Percentiles rank a stretch among this genome's conserved stretches.
These are phyloP conservation scores for Microctenopoma lineatum DNA, from an alignment of 2,797 vertebrate species.

Conservation along the genomic window DNA sequence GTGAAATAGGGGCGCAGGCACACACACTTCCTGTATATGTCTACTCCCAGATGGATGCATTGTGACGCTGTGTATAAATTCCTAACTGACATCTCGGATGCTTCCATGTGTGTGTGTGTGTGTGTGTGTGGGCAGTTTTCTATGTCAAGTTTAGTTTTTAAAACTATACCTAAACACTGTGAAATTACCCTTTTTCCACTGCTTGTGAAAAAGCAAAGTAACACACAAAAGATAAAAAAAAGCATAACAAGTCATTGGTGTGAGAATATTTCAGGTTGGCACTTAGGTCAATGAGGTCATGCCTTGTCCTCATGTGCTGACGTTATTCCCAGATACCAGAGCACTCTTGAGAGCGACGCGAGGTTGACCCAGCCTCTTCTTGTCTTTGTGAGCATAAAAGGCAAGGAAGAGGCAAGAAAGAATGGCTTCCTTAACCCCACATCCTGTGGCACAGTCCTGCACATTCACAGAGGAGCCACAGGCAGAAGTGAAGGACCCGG, in stretches of 20 bases:
- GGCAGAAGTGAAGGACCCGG: slow-evolving; percentile 34
- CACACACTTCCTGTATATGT: slow-evolving; percentile 31
- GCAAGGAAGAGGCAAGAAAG: slow-evolving; percentile 77
- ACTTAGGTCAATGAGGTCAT: slow-evolving; percentile 65
- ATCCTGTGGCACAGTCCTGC: slow-evolving; percentile 69
- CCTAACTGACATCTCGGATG: slow-evolving; percentile 34
- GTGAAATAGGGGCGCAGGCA: slow-evolving; percentile 17
- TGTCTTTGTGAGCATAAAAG: slow-evolving; percentile 84
- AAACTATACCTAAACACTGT: background rate
- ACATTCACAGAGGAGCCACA: slow-evolving; percentile 57
- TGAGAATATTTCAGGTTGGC: slow-evolving; percentile 40
- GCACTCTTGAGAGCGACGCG: slow-evolving; percentile 67
- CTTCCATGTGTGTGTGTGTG: background rate
- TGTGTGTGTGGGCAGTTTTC: slow-evolving; percentile 1
- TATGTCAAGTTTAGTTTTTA: slow-evolving; percentile 8
- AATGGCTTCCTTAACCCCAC: slow-evolving; percentile 70
- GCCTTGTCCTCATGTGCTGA: slow-evolving; percentile 61
- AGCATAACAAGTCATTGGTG: slow-evolving; percentile 4
- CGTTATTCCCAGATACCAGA: slow-evolving; percentile 70
- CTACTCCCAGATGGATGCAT: slow-evolving; percentile 35
- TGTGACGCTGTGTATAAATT: slow-evolving; percentile 28
- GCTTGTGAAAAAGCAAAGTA: background rate
- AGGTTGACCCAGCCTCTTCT: slow-evolving; percentile 76
- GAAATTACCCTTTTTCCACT: background rate
- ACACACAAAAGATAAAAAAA: too few species aligned